phyloP scores from a whole-genome alignment of 35 echinoderm and acorn worm species.

The Diadema setosum region DNA sequence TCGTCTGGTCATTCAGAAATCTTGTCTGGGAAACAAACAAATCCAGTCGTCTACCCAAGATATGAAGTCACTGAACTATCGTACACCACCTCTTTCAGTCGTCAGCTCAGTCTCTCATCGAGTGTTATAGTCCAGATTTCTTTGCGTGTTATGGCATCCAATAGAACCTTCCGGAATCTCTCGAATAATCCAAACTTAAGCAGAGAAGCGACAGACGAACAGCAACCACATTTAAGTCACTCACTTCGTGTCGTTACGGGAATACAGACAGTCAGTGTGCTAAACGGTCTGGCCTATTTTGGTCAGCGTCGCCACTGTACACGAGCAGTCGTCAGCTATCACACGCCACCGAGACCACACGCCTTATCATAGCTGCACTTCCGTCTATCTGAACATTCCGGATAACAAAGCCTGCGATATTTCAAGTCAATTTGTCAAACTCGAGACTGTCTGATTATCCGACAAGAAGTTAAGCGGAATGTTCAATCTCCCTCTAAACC shows the following conservation, averaged over 20 bases:
- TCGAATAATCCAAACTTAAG: neutral
- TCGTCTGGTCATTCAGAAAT: slow-evolving; percentile 3
- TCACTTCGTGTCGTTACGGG: neutral
- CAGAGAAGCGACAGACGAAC: neutral
- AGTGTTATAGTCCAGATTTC: neutral
- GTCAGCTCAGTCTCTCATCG: neutral
- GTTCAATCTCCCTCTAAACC: neutral
- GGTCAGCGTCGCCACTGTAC: neutral
- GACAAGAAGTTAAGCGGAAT: neutral
- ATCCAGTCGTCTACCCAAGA: neutral
- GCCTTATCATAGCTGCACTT: neutral
- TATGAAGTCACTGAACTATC: neutral
- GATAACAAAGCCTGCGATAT: neutral
- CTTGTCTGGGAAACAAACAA: neutral
- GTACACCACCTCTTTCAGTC: neutral
- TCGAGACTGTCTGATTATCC: neutral
- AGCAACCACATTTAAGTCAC: neutral
- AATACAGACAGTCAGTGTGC: neutral
- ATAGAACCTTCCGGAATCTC: neutral
- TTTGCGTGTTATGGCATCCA: neutral
- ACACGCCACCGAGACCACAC: neutral
- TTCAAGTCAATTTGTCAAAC: neutral
- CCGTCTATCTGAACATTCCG: neutral
- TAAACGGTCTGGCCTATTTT: slow-evolving; percentile 5
- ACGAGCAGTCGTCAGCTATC: slow-evolving; percentile 16